Evolutionary conservation across 2,888 invertebrate species (phyloP).

Genomic region (Rugalucina vietnamica): DNA sequence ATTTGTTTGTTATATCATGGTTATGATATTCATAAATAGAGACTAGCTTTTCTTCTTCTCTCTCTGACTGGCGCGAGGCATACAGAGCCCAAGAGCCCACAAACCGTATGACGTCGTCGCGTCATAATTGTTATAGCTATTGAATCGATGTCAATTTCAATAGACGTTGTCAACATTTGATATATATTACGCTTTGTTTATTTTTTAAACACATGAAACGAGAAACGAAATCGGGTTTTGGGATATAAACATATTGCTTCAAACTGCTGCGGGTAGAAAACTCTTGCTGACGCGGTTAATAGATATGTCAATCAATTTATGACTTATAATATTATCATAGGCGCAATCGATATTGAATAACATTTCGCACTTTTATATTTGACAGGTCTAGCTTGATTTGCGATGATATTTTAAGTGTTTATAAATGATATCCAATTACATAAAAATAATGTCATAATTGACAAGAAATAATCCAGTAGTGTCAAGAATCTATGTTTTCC

Average conservation of each 20-base stretch:
- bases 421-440: not conserved
- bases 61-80: conserved; percentile 52
- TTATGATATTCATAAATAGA: conserved; percentile 7
- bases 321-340: not conserved
- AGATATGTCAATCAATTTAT: conserved; percentile 50
- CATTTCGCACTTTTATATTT: not conserved
- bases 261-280: not conserved
- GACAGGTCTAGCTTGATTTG: not conserved
- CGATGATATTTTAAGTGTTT: not conserved
- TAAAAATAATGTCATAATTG: no score
- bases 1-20: not conserved
- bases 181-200: conserved; percentile 62
- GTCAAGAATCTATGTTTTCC: no score
- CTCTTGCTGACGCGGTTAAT: conserved; percentile 39
- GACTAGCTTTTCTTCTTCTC: conserved; percentile 57
- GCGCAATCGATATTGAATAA: not conserved
- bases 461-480: no score
- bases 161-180: conserved; percentile 56
- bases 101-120: conserved; percentile 47
- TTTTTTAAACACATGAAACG: conserved; percentile 36
- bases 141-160: conserved; percentile 57
- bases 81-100: conserved; percentile 38
- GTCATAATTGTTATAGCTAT: conserved; percentile 53
- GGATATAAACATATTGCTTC: not conserved
- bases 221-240: not conserved